Base-by-base conservation (phyloP, 2,797 vertebrate species). In the Lepus oiostolus region DNA sequence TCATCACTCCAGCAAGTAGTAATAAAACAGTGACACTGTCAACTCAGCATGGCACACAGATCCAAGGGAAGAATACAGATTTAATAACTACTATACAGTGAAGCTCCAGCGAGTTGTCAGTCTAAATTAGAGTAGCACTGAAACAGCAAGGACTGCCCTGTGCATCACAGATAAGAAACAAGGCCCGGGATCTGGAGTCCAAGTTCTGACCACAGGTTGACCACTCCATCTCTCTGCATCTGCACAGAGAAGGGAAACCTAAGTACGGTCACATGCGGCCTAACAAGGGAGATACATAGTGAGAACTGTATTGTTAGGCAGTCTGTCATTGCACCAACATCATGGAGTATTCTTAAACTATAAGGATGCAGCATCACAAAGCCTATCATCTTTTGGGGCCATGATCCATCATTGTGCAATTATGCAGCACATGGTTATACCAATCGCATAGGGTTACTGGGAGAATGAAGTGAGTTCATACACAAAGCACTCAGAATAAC, bases 31-130 rank as follows among this genome's bases (percentile, higher is more conserved):
- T 54, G n/a, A 60, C 38, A 22, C 47, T 91, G 14, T 70, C 28
- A 71, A 68, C 16, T 81, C 58, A n/a, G 12, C 24, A 28, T 8
- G 52, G 47, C 16, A n/a, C 47, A 54, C 4, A 7, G 68, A 90
- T 62, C 67, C 47, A 60, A 91, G 47, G 30, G 67, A 70, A 81
- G 30, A 71, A n/a, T 58, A 63, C 21, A 7, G 47, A 76, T 28
- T 85, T 89, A 65, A 42, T 95, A 95, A 84, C 60, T 52, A 90
- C 83, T 76, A 76, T 16, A 68, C 91, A 67, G 47, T 21, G 52
- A 70, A 50, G 30, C 76, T 85, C 22, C 30, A 60, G 93, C 19
- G 38, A 14, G 60, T 82, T 85, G 30, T 38, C 21, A 92, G 32
- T 50, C 74, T 85, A 72, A 58, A 54, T 76, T 50, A 38, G 42